Evolutionary conservation across 2,797 vertebrate species (phyloP).

Genomic region (Aplochiton taeniatus): DNA sequence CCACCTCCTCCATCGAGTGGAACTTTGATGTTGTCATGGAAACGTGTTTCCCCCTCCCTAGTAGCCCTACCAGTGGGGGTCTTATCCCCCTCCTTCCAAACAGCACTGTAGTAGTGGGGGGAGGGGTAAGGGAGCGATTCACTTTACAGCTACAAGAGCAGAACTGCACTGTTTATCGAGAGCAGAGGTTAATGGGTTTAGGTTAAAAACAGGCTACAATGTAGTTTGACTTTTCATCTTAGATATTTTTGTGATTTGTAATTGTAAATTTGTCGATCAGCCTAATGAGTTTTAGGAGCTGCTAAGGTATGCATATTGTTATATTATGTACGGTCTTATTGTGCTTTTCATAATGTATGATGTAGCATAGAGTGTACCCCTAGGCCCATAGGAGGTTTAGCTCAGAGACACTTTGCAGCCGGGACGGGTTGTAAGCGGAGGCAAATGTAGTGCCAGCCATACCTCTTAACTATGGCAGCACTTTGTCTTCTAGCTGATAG

Average conservation of each 20-base stretch:
- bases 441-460: background rate
- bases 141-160: background rate
- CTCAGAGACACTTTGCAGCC: too few relatives aligned
- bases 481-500: conserved; percentile 47
- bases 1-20: conserved; percentile 46
- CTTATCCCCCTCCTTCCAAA: conserved; percentile 53
- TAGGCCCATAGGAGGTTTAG: too few relatives aligned
- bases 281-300: too few relatives aligned
- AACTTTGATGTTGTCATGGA: conserved; percentile 68
- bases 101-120: conserved; percentile 52
- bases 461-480: conserved; percentile 33
- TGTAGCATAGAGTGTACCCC: too few relatives aligned
- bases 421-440: background rate
- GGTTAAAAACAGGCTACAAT: too few relatives aligned
- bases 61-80: conserved; percentile 15
- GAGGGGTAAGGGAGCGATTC: conserved; percentile 14
- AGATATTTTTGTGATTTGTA: conserved; percentile 18
- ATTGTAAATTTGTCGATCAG: background rate
- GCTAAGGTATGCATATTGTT: too few relatives aligned
- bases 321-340: too few relatives aligned
- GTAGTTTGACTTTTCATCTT: conserved; percentile 15
- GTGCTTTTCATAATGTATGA: too few relatives aligned
- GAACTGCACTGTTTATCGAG: background rate
- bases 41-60: conserved; percentile 38
- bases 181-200: background rate